Evolutionary conservation across 2,797 vertebrate species (phyloP), one percentile per base, ranked within the genome.

Genomic region (Helicolenus hilgendorfi): DNA sequence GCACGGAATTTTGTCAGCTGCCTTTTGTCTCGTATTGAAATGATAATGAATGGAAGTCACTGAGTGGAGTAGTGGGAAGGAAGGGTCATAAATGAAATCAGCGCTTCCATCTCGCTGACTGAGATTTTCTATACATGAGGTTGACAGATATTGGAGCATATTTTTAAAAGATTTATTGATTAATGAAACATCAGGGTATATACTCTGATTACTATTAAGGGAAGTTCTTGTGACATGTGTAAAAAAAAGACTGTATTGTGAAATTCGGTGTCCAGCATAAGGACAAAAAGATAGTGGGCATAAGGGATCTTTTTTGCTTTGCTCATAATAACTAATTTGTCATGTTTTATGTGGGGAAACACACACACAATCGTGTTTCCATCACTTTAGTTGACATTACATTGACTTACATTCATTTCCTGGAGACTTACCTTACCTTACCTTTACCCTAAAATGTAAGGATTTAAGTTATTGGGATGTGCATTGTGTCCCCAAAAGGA

Each of bases 41-140:
- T 83, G 15, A 77, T 18, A 67, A 72, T 72, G 64, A 70, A 35
- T 10, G 7, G 22, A 78, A 69, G 55, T 75, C 35, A 53, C 9
- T 20, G 11, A 69, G 15, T 18, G 31, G 58, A 59, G 36, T 3
- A 33, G 4, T 14, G 18, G 35, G 24, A 41, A 35, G 31, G 24
- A 27, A 22, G 24, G 35, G 7, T 60, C 53, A 53, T 18, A 68
- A 67, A 55, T 38, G 1, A 27, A 76, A 38, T 62, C 5, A 69
- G 18, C 0, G 14, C 13, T 64, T 55, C 63, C 4, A 41, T 64
- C 64, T 72, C n/a, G 41, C 11, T 27, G 77, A 41, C 56, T 74
- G 20, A 56, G 53, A 38, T 33, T 4, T 14, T 79, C 27, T 62
- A 60, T 59, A 33, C 56, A 69, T 14, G 13, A 22, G 70, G 29